phyloP scores from a whole-genome alignment of 2,113 vertebrate genomes.

The Chlorodrepanis virens region DNA sequence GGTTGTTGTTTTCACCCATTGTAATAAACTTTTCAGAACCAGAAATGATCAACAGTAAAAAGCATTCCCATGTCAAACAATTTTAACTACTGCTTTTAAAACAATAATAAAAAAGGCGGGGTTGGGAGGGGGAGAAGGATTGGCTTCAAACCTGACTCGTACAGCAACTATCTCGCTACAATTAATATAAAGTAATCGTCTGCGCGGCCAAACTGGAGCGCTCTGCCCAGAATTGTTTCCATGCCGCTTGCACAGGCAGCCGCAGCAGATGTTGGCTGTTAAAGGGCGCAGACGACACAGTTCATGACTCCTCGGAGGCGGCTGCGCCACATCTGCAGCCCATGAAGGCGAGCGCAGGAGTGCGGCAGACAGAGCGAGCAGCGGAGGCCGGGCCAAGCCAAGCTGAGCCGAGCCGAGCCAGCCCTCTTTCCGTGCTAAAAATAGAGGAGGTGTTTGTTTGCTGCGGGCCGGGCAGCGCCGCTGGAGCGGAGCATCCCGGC shows the following conservation, averaged over 20 bases:
- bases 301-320: slow-evolving; percentile 81
- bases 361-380: slow-evolving; percentile 67
- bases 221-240: slow-evolving; percentile 63
- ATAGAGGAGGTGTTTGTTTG: slow-evolving; percentile 63
- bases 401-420: slow-evolving; percentile 42
- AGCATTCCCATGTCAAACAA: slow-evolving; percentile 49
- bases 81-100: slow-evolving; percentile 65
- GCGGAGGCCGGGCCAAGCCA: slow-evolving; percentile 34
- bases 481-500: slow-evolving; percentile 60
- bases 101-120: background rate
- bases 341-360: slow-evolving; percentile 74
- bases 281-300: slow-evolving; percentile 79
- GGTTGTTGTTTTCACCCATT: slow-evolving; percentile 76
- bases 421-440: slow-evolving; percentile 75
- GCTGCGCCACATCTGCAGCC: slow-evolving; percentile 83
- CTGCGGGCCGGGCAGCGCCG: slow-evolving; percentile 46
- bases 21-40: slow-evolving; percentile 74
- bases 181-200: slow-evolving; percentile 66
- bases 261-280: slow-evolving; percentile 85
- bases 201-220: slow-evolving; percentile 24
- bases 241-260: slow-evolving; percentile 73
- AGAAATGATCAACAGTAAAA: slow-evolving; percentile 74
- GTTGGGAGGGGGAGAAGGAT: background rate
- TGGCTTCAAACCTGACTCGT: background rate
- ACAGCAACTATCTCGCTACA: slow-evolving; percentile 55